Base-by-base conservation (phyloP, 2,888 invertebrate genomes). In the Crioceris asparagi region DNA sequence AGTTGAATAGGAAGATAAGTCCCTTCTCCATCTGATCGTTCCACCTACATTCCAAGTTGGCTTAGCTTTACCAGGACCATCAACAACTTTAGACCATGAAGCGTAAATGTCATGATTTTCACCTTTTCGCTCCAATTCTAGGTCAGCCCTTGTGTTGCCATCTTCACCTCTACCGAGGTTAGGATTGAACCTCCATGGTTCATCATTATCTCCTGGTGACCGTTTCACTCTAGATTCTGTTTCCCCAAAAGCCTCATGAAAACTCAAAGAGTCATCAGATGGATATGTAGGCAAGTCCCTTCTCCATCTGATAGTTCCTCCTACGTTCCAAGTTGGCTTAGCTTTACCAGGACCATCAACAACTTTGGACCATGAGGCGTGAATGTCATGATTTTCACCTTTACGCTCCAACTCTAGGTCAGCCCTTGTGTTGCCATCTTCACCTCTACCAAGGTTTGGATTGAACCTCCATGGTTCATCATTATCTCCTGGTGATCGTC, bases 321-420 rank as follows among this genome's bases (percentile, higher is more conserved):
- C 38, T 4, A 35, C 38, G 17, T 38, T 33, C 38, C 38, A 38
- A 11, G 35, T 34, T 8, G 38, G 38, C 15, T 38, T 38, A 3
- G 34, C 38, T 27, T 23, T 38, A 17, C 23, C 36, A 12, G 34
- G 34, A 12, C 38, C 38, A n/a, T 23, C n/a, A 8, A 38, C 30
- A 14, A 38, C 38, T 33, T 38, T 38, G 1, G 38, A 38, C 38
- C 38, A 38, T 12, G 30, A 29, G 10, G 43, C 47, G 15, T 40
- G 33, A 15, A 35, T 11, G 29, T 38, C 38, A 11, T 38, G 38
- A 14, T 34, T 16, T 6, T 38, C 30, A 16, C 38, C 45, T 26
- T 36, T 38, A 30, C 35, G 40, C 29, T 41, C 23, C 6, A 36
- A 23, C n/a, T 36, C 26, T 7, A 17, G 11, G 14, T 12, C 35